Base-by-base conservation (phyloP, 30 jellyfish, hydroid and myxozoan genomes). In the Mastigias papua region DNA sequence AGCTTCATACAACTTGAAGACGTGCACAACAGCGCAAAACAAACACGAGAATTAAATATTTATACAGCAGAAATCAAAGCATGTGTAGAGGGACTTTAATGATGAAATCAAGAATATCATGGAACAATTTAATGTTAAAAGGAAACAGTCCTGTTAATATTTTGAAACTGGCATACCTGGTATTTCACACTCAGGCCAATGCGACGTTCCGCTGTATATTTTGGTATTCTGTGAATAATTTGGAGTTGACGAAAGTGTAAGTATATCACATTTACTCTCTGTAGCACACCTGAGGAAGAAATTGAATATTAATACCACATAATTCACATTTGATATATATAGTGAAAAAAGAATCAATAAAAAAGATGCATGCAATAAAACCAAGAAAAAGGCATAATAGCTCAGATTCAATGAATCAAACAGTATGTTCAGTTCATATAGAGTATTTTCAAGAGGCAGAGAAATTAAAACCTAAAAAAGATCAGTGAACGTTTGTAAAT, bases 111-210 rank as follows among this genome's bases (percentile, higher is more conserved):
- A n/a, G n/a, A n/a, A n/a, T n/a, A n/a, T n/a, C n/a, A n/a, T n/a
- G 16, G 60, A 16, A 6, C 16, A 46, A 46, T 8, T 46, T 46
- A 46, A 46, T 8, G 60, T 46, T n/a, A n/a, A 46, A 16, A 46
- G 8, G 16, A 46, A 46, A 46, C 16, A 6, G 60, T 46, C 8
- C 60, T 51, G 27, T 5, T 23, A 51, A 10, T 17, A 21, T 10
- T 51, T 21, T 5, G 25, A 1, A 51, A 8, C 2, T 5, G 23
- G 25, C 67, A 4, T 17, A 93, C 98, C 98, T 76, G 98, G 97
- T 80, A 94, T 89, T 64, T 94, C 98, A 73, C 87, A 84, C 21
- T 94, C 98, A 54, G 91, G 98, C 98, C 98, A 94, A 63, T 89
- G 91, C 1, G 90, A 86, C 4, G 91, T 48, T 28, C 98, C 98